phyloP scores from a whole-genome alignment of 2,113 vertebrate genomes.

The Phalacrocorax aristotelis region DNA sequence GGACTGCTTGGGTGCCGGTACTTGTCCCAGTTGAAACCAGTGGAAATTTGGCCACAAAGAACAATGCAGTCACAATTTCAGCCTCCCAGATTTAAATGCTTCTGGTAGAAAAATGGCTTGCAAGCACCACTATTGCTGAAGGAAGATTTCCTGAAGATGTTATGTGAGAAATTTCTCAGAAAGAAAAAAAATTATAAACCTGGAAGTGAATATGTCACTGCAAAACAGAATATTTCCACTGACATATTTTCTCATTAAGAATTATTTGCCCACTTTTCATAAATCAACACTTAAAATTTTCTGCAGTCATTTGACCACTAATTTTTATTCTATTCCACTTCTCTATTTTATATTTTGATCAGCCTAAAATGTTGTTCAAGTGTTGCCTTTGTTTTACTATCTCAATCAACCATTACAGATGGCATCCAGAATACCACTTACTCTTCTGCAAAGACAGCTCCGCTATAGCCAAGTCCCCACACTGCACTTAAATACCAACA shows the following conservation, averaged over 20 bases:
- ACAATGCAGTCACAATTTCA: neutral
- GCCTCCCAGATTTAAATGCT: neutral
- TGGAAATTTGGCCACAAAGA: neutral
- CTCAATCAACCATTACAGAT: neutral
- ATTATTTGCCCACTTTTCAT: neutral
- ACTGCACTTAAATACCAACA: neutral
- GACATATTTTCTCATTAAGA: neutral
- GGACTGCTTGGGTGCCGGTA: neutral
- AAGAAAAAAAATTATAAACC: neutral
- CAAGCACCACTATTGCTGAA: neutral
- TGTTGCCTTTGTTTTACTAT: neutral
- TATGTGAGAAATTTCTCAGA: neutral
- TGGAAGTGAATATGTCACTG: neutral
- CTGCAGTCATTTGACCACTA: neutral
- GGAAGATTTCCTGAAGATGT: neutral
- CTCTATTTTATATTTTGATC: neutral
- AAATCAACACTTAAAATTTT: neutral
- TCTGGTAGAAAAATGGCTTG: neutral
- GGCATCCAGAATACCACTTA: accelerated
- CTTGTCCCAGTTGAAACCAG: neutral
- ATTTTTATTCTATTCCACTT: neutral
- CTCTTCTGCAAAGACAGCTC: neutral
- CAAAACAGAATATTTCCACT: neutral
- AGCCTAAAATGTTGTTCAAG: neutral
- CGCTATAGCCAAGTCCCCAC: neutral